phyloP scores from a whole-genome alignment of 2,888 invertebrate genomes.

The Harpalus rufipes region DNA sequence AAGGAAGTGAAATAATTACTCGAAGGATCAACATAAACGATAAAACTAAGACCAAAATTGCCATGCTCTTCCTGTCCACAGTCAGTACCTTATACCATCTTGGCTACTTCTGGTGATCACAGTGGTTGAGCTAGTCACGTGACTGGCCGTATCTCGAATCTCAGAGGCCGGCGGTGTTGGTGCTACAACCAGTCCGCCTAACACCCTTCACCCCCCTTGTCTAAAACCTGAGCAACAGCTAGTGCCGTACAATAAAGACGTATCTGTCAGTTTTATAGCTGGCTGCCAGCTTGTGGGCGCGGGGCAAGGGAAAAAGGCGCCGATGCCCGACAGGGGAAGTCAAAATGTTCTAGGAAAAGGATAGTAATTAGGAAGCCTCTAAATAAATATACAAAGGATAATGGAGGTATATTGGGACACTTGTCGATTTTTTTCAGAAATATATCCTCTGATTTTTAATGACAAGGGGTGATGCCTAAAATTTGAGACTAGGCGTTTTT shows the following conservation, averaged over 20 bases:
- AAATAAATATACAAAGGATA: background rate
- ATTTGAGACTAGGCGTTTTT: too few species aligned
- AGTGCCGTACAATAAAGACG: conserved; percentile 76
- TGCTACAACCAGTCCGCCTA: conserved; percentile 45
- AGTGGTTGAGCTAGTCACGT: conserved; percentile 65
- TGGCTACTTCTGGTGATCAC: conserved; percentile 29
- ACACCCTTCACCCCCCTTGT: background rate
- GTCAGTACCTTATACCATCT: conserved; percentile 24
- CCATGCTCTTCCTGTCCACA: conserved; percentile 8
- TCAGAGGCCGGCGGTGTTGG: conserved; percentile 42
- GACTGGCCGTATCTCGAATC: conserved; percentile 57
- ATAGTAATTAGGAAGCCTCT: background rate
- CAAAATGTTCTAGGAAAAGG: background rate
- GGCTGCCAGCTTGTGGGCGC: conserved; percentile 69
- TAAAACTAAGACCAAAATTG: too few species aligned
- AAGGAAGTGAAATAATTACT: too few species aligned
- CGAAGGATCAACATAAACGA: too few species aligned
- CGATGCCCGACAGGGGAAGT: conserved; percentile 69
- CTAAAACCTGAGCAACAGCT: conserved; percentile 70
- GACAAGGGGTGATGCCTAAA: too few species aligned
- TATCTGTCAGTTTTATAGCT: conserved; percentile 76
- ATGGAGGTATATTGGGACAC: too few species aligned
- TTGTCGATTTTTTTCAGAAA: too few species aligned
- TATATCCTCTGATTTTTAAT: too few species aligned
- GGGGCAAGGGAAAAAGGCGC: conserved; percentile 70